Conservation (phyloP, 2,113 vertebrate genomes). For the Petrocephalus microphthalmus region DNA sequence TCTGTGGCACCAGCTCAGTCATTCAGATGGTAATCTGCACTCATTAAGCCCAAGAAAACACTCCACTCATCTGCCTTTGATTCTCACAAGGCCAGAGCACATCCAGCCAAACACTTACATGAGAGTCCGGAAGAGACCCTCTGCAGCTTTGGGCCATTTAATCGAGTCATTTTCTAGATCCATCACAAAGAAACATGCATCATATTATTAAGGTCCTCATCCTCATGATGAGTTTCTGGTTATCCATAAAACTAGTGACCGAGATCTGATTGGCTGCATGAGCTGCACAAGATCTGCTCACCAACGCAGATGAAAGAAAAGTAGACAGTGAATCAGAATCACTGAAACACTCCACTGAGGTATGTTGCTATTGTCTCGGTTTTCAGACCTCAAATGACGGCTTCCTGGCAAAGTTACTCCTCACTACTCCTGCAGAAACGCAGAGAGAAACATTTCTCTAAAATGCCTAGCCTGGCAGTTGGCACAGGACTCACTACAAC, state of each 20-base stretch:
- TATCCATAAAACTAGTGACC: neutral
- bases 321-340: neutral
- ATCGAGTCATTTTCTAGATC: neutral
- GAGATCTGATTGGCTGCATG: neutral
- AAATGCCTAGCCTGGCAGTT: neutral
- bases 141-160: neutral
- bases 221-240: neutral
- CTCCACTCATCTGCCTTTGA: neutral
- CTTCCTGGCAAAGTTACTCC: neutral
- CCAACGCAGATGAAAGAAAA: neutral
- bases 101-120: neutral
- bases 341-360: neutral
- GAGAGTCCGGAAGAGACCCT: neutral
- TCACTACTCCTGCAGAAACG: neutral
- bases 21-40: neutral
- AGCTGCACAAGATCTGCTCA: neutral
- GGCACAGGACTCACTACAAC: neutral
- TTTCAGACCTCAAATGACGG: neutral
- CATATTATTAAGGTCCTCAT: neutral
- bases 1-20: neutral
- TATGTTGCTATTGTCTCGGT: neutral
- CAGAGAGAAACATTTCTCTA: neutral
- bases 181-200: neutral
- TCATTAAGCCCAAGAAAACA: neutral
- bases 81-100: neutral